Conservation (phyloP, 1,140 invertebrate genomes). For the Rhynchophorus ferrugineus region DNA sequence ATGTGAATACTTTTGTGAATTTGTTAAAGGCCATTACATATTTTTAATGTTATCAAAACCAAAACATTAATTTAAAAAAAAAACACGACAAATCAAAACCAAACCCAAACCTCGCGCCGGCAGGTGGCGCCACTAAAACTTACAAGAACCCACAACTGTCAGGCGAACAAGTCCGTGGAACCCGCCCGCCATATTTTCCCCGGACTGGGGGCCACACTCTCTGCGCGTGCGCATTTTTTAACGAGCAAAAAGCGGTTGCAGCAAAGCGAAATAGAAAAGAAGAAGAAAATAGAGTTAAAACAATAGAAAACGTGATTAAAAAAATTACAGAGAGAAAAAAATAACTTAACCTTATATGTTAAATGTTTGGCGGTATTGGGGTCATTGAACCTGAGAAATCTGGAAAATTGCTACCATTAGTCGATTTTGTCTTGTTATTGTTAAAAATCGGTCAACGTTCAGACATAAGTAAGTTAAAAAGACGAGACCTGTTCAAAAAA, state of each 20-base stretch:
- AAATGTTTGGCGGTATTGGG: conserved; percentile 36
- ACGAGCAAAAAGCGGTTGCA: conserved; percentile 31
- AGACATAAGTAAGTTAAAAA: conserved; percentile 15
- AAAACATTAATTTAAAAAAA: conserved; percentile 7
- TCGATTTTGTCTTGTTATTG: no score
- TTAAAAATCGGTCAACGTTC: no score
- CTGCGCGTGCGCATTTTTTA: conserved; percentile 25
- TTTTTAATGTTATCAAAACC: no score
- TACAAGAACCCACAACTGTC: conserved; percentile 27
- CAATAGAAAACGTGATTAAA: conserved; percentile 30
- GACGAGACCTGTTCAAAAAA: conserved; percentile 5
- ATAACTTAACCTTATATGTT: conserved; percentile 34
- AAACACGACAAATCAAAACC: not conserved
- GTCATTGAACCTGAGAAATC: conserved; percentile 41
- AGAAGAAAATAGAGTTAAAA: conserved; percentile 32
- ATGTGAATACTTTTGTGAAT: no score
- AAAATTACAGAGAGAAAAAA: conserved; percentile 35
- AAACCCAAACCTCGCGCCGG: not conserved
- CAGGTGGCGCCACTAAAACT: conserved; percentile 18
- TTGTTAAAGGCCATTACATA: no score
- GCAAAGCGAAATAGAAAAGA: conserved; percentile 35
- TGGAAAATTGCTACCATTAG: conserved; percentile 31
- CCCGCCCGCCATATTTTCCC: conserved; percentile 39
- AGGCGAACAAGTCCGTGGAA: conserved; percentile 40
- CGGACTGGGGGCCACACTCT: conserved; percentile 32